Conservation (phyloP, 2,888 invertebrate species). For the Gortyna flavago region DNA sequence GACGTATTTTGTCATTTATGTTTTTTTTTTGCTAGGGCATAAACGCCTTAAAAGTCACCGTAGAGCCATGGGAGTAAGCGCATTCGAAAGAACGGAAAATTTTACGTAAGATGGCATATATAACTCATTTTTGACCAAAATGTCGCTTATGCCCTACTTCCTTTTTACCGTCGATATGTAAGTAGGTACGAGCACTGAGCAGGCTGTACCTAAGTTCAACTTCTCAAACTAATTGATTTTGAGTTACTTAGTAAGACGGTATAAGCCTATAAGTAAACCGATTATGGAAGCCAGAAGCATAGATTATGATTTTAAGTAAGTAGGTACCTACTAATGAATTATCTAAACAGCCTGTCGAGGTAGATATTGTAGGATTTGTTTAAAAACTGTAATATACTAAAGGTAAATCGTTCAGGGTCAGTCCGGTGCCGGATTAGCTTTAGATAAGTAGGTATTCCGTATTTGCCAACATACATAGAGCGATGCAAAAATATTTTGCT, state of each 20-base stretch:
- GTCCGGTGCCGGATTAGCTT: constrained; percentile 26
- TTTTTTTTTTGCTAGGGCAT: no score
- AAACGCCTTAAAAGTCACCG: no score
- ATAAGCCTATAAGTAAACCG: constrained; percentile 47
- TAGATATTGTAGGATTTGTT: constrained; percentile 26
- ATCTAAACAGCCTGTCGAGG: constrained; percentile 23
- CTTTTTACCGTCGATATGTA: no score
- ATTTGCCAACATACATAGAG: constrained; percentile 30
- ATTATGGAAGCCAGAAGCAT: constrained; percentile 53
- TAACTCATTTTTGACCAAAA: no score
- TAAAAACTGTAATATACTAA: constrained; percentile 10
- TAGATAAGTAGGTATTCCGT: constrained; percentile 27
- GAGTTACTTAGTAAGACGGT: constrained; percentile 10
- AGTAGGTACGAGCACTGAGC: constrained; percentile 2
- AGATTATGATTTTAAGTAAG: constrained; percentile 41
- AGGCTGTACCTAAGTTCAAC: not conserved
- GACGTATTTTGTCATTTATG: no score
- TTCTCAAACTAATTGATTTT: constrained; percentile 41
- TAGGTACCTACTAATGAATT: not conserved
- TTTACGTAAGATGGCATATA: no score
- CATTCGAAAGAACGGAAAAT: no score
- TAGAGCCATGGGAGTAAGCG: no score
- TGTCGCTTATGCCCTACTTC: no score
- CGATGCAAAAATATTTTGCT: constrained; percentile 51
- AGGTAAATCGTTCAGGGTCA: constrained; percentile 32